A percentile compares a stretch with the other conserved stretches of the same genome.
Evolutionary conservation across 2,113 vertebrate species (phyloP).

Genomic region (Callithrix jacchus): DNA sequence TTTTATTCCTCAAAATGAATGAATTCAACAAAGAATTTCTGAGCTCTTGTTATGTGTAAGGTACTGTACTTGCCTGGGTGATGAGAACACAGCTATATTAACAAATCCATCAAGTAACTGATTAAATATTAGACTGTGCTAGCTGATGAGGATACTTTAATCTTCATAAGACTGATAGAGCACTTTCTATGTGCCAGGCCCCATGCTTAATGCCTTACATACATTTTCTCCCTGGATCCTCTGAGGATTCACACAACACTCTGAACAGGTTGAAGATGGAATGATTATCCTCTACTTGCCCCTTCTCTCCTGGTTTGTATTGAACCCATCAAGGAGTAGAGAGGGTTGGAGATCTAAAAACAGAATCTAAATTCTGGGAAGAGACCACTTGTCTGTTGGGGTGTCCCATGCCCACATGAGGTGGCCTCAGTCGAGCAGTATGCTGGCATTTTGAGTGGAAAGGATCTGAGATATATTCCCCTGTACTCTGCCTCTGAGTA

Average conservation of each 20-base stretch:
- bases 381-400: background rate
- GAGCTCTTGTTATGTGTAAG: background rate
- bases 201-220: background rate
- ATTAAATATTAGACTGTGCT: constrained; percentile 20
- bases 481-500: background rate
- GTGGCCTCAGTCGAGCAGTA: background rate
- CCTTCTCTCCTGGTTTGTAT: background rate
- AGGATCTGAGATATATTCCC: background rate
- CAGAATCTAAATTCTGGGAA: background rate
- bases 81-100: background rate
- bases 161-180: background rate
- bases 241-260: background rate
- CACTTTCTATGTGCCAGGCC: background rate
- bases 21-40: background rate
- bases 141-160: background rate
- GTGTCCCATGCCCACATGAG: background rate
- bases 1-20: background rate
- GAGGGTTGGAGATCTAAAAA: background rate
- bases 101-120: background rate
- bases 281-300: background rate
- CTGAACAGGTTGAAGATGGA: background rate
- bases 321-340: background rate
- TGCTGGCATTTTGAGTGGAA: background rate
- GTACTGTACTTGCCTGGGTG: too few relatives aligned
- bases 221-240: background rate